Evolutionary conservation across 2,797 vertebrate genomes (phyloP).

Genomic region (Danio kyathit): DNA sequence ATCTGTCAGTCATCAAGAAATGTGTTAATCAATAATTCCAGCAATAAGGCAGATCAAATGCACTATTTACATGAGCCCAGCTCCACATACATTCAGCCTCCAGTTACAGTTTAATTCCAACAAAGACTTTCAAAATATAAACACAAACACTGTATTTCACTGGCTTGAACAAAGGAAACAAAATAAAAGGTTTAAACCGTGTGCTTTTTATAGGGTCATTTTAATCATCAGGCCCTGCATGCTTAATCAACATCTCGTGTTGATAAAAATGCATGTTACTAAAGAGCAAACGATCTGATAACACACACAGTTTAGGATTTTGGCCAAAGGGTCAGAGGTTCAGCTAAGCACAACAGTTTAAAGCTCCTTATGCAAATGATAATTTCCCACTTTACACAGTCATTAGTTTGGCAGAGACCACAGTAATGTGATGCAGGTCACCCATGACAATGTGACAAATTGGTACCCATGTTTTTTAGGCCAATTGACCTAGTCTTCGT

Average conservation of each 20-base stretch:
- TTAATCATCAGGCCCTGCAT: background rate
- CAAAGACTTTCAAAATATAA: background rate
- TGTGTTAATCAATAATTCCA: conserved; percentile 24
- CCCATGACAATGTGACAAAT: background rate
- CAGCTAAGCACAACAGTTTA: background rate
- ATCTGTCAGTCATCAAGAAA: background rate
- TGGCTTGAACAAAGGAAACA: background rate
- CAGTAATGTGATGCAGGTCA: conserved; percentile 11
- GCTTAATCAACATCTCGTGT: too few relatives aligned
- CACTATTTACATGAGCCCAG: background rate
- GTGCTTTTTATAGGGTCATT: background rate
- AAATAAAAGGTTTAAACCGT: background rate
- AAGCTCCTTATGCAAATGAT: conserved; percentile 13
- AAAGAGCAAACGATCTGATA: background rate
- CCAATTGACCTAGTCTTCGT: background rate
- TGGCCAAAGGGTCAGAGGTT: conserved; percentile 6
- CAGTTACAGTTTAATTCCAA: background rate
- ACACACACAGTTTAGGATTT: background rate
- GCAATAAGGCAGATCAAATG: background rate
- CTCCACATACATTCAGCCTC: background rate
- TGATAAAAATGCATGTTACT: background rate
- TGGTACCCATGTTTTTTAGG: background rate
- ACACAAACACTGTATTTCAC: background rate
- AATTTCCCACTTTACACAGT: background rate
- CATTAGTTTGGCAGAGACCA: background rate